Percentiles rank a stretch among this genome's conserved stretches.
Evolutionary conservation across 2,888 invertebrate species (phyloP).

Genomic region (Drosophila crucigera): DNA sequence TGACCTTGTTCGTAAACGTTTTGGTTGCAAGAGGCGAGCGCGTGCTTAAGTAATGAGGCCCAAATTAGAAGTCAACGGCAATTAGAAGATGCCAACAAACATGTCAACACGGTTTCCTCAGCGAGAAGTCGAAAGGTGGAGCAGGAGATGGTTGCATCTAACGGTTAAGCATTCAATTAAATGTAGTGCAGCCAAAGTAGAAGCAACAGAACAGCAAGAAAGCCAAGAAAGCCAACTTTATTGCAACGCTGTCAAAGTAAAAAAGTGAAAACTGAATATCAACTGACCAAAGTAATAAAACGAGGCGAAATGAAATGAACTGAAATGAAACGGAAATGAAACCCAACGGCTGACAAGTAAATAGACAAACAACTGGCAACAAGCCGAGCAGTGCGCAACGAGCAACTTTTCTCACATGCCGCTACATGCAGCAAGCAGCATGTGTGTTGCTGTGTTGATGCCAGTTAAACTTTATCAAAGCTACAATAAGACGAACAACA

Average conservation of each 20-base stretch:
- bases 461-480: constrained; percentile 79
- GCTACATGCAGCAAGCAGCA: constrained; percentile 53
- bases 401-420: constrained; percentile 71
- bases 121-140: neutral
- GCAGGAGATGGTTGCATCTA: constrained; percentile 36
- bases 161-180: constrained; percentile 74
- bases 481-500: constrained; percentile 42
- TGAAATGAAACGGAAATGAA: constrained; percentile 82
- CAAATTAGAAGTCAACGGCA: constrained; percentile 61
- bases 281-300: constrained; percentile 81
- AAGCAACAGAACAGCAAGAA: constrained; percentile 15
- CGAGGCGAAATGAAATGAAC: constrained; percentile 69
- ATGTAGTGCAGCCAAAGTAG: constrained; percentile 34
- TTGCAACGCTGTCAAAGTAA: constrained; percentile 2
- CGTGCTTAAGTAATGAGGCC: constrained; percentile 75
- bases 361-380: constrained; percentile 75
- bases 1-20: constrained; percentile 57
- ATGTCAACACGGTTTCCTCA: constrained; percentile 44
- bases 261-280: constrained; percentile 60
- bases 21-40: constrained; percentile 40
- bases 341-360: constrained; percentile 79
- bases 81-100: constrained; percentile 56
- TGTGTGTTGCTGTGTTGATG: constrained; percentile 49
- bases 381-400: constrained; percentile 49
- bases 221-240: constrained; percentile 7